Conservation (phyloP, 2,113 vertebrate genomes). For the Chloebia gouldiae region DNA sequence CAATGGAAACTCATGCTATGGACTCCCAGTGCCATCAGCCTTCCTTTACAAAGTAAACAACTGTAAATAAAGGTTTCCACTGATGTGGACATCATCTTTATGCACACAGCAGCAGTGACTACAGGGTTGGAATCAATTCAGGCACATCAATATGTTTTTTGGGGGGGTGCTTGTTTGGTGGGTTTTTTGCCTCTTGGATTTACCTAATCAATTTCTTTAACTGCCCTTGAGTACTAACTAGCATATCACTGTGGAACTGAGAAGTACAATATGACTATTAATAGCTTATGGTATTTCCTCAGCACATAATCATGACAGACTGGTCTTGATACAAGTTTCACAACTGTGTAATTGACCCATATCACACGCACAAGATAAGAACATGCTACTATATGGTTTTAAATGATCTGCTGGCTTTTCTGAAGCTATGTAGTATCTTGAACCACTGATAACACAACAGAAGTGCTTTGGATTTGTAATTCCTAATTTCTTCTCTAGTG, state of each 20-base stretch:
- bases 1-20: neutral
- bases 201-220: neutral
- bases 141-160: neutral
- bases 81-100: neutral
- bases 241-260: neutral
- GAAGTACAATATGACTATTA: neutral
- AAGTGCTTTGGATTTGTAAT: neutral
- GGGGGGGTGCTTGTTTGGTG: fast-evolving
- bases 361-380: neutral
- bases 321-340: neutral
- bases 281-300: neutral
- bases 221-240: neutral
- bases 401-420: conserved; percentile 1
- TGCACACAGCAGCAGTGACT: neutral
- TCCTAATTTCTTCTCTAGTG: neutral
- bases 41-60: neutral
- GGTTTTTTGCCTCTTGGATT: neutral
- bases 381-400: neutral
- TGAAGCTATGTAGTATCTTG: neutral
- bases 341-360: neutral
- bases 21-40: neutral
- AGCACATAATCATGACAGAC: neutral
- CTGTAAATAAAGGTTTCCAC: neutral
- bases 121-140: neutral
- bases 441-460: neutral